These are phyloP conservation scores for Actenoides lindsayi DNA, from an alignment of 2,113 vertebrate genomes.

Conservation along the genomic window DNA sequence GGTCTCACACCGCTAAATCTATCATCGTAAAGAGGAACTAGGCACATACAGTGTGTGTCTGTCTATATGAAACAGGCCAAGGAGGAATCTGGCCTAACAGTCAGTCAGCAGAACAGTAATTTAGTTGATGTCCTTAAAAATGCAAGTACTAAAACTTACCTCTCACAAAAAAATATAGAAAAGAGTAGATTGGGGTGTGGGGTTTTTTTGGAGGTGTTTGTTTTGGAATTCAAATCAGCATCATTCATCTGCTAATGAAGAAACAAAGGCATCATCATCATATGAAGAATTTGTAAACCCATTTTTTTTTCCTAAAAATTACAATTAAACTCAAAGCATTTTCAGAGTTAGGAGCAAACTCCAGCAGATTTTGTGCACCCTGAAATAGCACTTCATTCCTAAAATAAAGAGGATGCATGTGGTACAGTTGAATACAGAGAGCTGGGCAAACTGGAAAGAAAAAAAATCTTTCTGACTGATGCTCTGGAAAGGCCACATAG, in stretches of 20 bases:
- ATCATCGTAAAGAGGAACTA: neutral
- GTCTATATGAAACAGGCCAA: neutral
- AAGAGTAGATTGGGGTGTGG: neutral
- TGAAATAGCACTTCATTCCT: neutral
- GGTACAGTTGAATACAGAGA: neutral
- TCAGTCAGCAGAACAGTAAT: neutral
- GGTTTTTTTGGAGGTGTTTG: neutral
- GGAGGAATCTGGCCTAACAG: neutral
- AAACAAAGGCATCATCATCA: neutral
- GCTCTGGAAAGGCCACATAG: slow-evolving; percentile 44
- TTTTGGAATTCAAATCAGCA: neutral
- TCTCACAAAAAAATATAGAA: neutral
- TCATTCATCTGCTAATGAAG: neutral
- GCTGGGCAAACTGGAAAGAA: slow-evolving; percentile 12
- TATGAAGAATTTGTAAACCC: neutral
- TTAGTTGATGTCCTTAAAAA: neutral
- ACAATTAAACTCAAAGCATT: neutral
- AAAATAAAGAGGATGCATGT: neutral
- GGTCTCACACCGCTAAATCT: neutral
- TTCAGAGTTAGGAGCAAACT: neutral
- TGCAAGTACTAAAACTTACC: neutral
- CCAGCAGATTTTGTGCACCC: neutral
- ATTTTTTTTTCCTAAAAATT: neutral
- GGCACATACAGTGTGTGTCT: neutral
- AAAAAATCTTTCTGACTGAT: neutral